Percentiles rank a stretch among this genome's conserved stretches.
Conservation (phyloP, 2,888 invertebrate species). For the Chymomyza procnemis region DNA sequence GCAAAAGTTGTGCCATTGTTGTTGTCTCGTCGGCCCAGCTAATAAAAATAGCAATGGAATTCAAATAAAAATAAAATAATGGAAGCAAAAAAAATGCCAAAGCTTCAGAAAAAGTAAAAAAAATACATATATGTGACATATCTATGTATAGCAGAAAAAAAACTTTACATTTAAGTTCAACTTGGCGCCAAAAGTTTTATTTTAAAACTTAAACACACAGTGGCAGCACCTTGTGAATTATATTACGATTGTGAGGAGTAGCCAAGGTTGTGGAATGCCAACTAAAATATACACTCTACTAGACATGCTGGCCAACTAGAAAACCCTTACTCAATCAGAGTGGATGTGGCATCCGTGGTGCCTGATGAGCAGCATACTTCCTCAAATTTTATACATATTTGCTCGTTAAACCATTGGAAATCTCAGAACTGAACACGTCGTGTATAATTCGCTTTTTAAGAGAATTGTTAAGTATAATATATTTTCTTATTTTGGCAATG, state of each 20-base stretch:
- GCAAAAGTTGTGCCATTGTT: slow-evolving; percentile 38
- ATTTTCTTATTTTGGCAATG: no score
- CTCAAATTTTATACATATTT: no score
- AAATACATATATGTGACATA: background rate
- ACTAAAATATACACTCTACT: no score
- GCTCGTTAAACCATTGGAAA: no score
- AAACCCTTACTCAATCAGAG: no score
- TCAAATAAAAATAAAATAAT: slow-evolving; percentile 49
- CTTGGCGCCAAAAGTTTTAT: slow-evolving; percentile 14
- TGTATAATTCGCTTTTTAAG: no score
- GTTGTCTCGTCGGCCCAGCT: slow-evolving; percentile 51
- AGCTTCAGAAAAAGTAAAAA: slow-evolving; percentile 35
- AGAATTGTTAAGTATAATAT: no score
- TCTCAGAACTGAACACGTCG: no score
- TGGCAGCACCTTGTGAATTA: background rate
- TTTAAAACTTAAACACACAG: slow-evolving; percentile 4
- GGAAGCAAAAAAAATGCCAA: slow-evolving; percentile 13
- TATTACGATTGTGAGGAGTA: background rate
- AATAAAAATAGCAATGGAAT: slow-evolving; percentile 67
- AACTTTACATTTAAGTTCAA: background rate
- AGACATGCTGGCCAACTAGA: no score
- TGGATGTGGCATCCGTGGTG: no score
- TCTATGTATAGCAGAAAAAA: background rate
- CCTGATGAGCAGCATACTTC: no score
- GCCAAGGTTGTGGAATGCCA: no score